A percentile compares a stretch with the other conserved stretches of the same genome.
phyloP scores from a whole-genome alignment of 2,888 invertebrate genomes.

The Trissoscelio sp. region DNA sequence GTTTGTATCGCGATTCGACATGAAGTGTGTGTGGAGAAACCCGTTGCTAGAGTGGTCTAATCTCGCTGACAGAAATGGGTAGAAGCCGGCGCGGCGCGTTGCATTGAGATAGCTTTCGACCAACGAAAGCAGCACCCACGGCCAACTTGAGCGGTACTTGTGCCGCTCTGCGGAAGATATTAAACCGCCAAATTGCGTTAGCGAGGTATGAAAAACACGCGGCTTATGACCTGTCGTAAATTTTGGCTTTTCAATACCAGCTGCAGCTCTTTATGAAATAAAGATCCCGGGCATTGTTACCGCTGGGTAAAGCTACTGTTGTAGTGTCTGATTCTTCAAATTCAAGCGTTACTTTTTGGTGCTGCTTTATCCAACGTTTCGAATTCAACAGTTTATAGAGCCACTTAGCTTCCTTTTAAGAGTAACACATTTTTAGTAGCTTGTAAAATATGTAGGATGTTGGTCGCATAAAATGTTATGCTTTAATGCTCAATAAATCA shows the following conservation, averaged over 20 bases:
- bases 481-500: no score
- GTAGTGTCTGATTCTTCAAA: slow-evolving; percentile 23
- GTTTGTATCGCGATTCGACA: slow-evolving; percentile 65
- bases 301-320: slow-evolving; percentile 27
- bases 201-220: slow-evolving; percentile 63
- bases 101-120: slow-evolving; percentile 55
- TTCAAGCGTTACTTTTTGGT: background rate
- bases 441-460: no score
- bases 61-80: slow-evolving; percentile 58
- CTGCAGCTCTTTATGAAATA: slow-evolving; percentile 45
- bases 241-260: slow-evolving; percentile 64
- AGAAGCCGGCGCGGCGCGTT: slow-evolving; percentile 17
- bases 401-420: background rate
- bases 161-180: slow-evolving; percentile 53
- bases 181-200: slow-evolving; percentile 62
- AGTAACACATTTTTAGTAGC: background rate
- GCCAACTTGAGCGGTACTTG: slow-evolving; percentile 62
- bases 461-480: no score
- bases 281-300: slow-evolving; percentile 42
- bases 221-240: slow-evolving; percentile 64
- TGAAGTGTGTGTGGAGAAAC: slow-evolving; percentile 59
- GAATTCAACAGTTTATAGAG: slow-evolving; percentile 6
- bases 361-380: background rate
- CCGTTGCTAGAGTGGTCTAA: slow-evolving; percentile 61
- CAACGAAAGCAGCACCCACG: slow-evolving; percentile 47